These are phyloP conservation scores for Apogon hyalosoma DNA, from an alignment of 2,797 vertebrate species.

Conservation along the genomic window DNA sequence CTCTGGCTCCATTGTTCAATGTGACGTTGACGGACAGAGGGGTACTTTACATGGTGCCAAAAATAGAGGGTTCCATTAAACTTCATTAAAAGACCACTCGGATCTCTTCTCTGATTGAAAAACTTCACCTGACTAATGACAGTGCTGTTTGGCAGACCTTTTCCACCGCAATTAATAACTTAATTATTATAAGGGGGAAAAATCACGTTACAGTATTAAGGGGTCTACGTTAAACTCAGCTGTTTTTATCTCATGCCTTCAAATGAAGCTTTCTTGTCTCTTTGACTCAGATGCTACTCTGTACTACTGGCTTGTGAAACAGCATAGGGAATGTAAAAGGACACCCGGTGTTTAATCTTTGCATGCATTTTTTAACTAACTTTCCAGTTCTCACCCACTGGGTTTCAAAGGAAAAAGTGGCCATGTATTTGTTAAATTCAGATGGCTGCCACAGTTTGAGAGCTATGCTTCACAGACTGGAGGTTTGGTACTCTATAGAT, in stretches of 20 bases:
- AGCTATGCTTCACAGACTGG: too few species aligned
- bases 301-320: conserved; percentile 15
- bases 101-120: conserved; percentile 8
- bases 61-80: conserved; percentile 34
- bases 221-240: background rate
- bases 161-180: conserved; percentile 8
- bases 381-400: conserved; percentile 16
- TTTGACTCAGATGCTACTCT: conserved; percentile 7
- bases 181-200: conserved; percentile 8
- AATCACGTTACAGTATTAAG: conserved; percentile 14
- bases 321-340: conserved; percentile 11
- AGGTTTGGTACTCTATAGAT: conserved; percentile 2
- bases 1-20: conserved; percentile 56
- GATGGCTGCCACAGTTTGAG: background rate
- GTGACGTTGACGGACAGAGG: conserved; percentile 47
- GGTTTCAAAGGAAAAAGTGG: conserved; percentile 10
- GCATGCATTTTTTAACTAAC: conserved; percentile 22
- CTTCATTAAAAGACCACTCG: conserved; percentile 1
- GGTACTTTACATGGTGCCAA: conserved; percentile 34
- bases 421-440: conserved; percentile 20
- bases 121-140: background rate
- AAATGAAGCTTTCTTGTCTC: conserved; percentile 3
- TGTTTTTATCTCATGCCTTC: background rate
- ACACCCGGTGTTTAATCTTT: conserved; percentile 18
- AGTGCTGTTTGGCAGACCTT: background rate